Evolutionary conservation across 2,797 vertebrate species (phyloP).

Genomic region (Nyctibius grandis): DNA sequence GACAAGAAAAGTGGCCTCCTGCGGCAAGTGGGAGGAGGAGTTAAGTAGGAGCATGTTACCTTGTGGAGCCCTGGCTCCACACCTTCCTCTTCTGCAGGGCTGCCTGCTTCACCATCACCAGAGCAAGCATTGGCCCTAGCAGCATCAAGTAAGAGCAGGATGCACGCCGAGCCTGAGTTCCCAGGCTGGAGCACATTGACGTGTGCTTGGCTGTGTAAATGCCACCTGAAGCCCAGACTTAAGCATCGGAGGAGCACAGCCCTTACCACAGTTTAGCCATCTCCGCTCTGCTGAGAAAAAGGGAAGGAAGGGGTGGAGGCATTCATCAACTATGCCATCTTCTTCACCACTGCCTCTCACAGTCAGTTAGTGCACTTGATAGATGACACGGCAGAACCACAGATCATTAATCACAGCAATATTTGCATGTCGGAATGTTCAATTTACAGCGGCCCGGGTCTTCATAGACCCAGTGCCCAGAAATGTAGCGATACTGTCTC

Average conservation of each 20-base stretch:
- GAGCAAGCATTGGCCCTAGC: fast-evolving
- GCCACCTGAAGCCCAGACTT: not conserved
- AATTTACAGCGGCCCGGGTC: not conserved
- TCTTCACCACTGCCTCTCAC: not conserved
- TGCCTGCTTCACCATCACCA: not conserved
- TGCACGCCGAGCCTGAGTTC: fast-evolving
- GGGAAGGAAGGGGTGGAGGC: conserved; percentile 41
- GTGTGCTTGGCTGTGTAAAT: not conserved
- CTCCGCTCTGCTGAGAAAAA: not conserved
- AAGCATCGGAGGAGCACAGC: not conserved
- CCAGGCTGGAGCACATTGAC: not conserved
- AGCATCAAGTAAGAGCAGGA: fast-evolving
- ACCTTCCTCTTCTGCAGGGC: not conserved
- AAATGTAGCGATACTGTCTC: not conserved
- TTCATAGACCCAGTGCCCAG: not conserved
- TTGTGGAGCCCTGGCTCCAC: not conserved
- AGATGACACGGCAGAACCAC: conserved; percentile 9
- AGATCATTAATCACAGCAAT: not conserved
- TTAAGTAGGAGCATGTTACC: not conserved
- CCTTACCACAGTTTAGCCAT: not conserved
- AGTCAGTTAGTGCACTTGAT: not conserved
- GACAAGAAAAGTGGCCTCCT: not conserved
- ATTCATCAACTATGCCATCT: not conserved
- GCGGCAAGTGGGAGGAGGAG: not conserved
- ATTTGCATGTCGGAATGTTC: not conserved